These are phyloP conservation scores for Cathartes aura DNA, from an alignment of 2,113 vertebrate genomes.

Conservation along the genomic window DNA sequence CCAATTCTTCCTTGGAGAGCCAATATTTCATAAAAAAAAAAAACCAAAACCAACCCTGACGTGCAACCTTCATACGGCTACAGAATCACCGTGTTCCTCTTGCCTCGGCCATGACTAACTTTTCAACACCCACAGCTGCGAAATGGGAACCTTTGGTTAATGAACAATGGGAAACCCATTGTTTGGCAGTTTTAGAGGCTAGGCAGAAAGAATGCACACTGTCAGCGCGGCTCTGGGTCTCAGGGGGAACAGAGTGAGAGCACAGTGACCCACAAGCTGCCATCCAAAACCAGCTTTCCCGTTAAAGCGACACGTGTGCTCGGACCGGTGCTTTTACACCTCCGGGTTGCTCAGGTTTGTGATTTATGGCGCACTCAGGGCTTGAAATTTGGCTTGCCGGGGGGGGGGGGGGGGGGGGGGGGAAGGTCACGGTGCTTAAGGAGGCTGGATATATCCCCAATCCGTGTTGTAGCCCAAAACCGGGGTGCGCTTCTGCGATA, in stretches of 20 bases:
- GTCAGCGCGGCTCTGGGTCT: not conserved
- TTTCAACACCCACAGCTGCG: not conserved
- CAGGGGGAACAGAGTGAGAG: not conserved
- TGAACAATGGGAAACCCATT: slow-evolving; percentile 64
- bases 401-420: too few relatives aligned
- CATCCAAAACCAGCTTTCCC: not conserved
- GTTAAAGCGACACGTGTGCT: not conserved
- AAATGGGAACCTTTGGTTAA: not conserved
- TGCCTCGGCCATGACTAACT: not conserved
- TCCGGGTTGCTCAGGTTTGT: not conserved
- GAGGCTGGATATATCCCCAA: not conserved
- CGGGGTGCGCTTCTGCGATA: rapidly evolving
- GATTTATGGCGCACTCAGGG: not conserved
- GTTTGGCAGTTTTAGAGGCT: slow-evolving; percentile 34
- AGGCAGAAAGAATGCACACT: slow-evolving; percentile 8
- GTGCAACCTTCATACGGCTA: rapidly evolving
- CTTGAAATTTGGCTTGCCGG: not conserved
- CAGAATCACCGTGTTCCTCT: not conserved
- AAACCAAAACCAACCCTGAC: too few relatives aligned
- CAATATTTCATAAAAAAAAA: not conserved
- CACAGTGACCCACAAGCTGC: slow-evolving; percentile 25
- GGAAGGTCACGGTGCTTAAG: not conserved
- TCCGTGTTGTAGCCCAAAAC: not conserved
- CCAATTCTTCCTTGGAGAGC: not conserved
- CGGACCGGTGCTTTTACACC: not conserved